Conservation (phyloP, 1,140 invertebrate species). For the Thereuonema tuberculata region DNA sequence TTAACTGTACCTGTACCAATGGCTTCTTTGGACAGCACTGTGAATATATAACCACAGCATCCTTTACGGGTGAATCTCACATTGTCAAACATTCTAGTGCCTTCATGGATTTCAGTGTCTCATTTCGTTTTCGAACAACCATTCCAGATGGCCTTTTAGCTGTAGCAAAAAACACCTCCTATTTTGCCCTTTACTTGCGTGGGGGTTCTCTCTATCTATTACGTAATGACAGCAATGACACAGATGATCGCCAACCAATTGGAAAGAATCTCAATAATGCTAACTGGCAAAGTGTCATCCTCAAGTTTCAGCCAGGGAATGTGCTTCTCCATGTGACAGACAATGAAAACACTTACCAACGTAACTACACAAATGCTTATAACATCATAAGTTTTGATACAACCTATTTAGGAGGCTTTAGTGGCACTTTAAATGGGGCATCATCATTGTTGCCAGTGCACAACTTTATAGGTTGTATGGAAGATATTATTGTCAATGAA, state of each 20-base stretch:
- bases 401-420: no score
- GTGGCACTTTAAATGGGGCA: no score
- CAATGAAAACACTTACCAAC: no score
- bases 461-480: conserved; percentile 71
- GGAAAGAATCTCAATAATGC: no score
- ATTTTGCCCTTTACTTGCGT: background rate
- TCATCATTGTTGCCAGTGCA: no score
- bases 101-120: conserved; percentile 60
- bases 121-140: conserved; percentile 80
- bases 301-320: no score
- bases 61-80: conserved; percentile 59
- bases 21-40: conserved; percentile 65
- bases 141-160: conserved; percentile 69
- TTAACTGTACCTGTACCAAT: conserved; percentile 68
- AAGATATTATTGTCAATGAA: conserved; percentile 74
- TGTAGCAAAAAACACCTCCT: conserved; percentile 40
- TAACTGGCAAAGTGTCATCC: no score
- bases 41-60: conserved; percentile 72
- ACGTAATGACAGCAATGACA: no score
- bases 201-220: background rate
- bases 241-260: no score
- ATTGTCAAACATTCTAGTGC: conserved; percentile 40
- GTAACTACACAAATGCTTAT: no score
- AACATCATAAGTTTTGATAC: no score
- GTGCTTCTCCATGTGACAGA: no score